Evolutionary conservation across 2,888 invertebrate species (phyloP).

Genomic region (Caenorhabditis japonica): DNA sequence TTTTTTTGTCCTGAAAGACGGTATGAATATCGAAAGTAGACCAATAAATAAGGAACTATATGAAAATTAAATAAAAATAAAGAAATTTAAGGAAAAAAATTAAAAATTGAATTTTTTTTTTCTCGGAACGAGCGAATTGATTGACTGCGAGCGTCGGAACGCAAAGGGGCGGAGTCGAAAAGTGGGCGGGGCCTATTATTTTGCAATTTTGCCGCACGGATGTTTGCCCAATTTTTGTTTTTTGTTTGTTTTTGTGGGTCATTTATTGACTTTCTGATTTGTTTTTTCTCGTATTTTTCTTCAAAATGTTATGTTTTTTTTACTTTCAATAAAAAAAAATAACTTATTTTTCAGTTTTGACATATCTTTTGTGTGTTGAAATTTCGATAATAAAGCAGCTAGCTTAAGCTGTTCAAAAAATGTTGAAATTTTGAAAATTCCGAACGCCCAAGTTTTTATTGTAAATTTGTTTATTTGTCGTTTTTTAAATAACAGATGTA

Average conservation of each 20-base stretch:
- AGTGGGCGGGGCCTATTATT: not conserved
- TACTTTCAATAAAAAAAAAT: not conserved
- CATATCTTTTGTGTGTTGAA: not conserved
- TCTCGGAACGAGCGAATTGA: conserved; percentile 25
- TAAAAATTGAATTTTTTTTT: too few species aligned
- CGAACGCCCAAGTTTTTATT: too few species aligned
- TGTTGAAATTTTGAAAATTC: too few species aligned
- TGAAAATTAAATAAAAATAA: not conserved
- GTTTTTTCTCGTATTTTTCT: not conserved
- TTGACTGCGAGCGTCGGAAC: conserved; percentile 25
- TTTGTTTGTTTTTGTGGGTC: not conserved
- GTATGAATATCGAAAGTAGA: too few species aligned
- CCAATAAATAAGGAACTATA: too few species aligned
- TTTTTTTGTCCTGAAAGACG: not conserved
- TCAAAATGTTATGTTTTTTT: not conserved
- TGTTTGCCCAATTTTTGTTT: conserved; percentile 15
- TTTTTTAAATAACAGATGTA: too few species aligned
- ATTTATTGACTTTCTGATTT: not conserved
- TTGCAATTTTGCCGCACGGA: conserved; percentile 17
- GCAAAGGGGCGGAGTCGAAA: conserved; percentile 18
- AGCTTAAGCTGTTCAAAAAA: too few species aligned
- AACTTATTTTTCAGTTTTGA: not conserved
- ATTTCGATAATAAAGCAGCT: not conserved
- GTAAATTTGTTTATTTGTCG: too few species aligned
- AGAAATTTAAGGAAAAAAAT: conserved; percentile 1